phyloP scores from a whole-genome alignment of 2,888 invertebrate species.

The Tiphia femorata region DNA sequence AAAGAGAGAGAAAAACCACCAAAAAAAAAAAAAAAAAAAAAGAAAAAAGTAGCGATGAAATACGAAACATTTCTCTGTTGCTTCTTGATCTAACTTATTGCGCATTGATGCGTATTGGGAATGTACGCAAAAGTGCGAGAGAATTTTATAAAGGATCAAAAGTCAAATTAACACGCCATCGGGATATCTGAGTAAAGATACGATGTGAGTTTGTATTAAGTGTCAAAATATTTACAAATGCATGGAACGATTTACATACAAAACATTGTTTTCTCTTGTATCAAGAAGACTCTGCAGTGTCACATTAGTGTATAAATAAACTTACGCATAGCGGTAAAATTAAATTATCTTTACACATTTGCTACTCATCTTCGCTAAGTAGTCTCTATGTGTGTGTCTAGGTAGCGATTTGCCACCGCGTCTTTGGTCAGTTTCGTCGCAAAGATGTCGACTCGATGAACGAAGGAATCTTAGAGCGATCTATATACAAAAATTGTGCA shows the following conservation, averaged over 20 bases:
- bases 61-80: not conserved
- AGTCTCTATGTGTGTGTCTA: conserved; percentile 32
- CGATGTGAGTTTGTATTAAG: conserved; percentile 29
- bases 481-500: no score
- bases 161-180: no score
- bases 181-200: not conserved
- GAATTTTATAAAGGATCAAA: not conserved
- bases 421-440: conserved; percentile 56
- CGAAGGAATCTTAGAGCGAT: not conserved
- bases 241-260: conserved; percentile 55
- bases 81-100: not conserved
- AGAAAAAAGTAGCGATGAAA: not conserved
- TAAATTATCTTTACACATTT: conserved; percentile 37
- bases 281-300: conserved; percentile 50
- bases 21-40: no score
- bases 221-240: conserved; percentile 49
- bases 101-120: no score
- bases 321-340: conserved; percentile 45
- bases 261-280: conserved; percentile 47
- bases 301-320: conserved; percentile 55
- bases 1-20: no score
- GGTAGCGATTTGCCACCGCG: conserved; percentile 52
- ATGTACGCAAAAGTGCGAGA: no score
- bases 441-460: conserved; percentile 14
- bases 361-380: conserved; percentile 10